Evolutionary conservation across 2,888 invertebrate species (phyloP).

Genomic region (Luperina nickerlii): DNA sequence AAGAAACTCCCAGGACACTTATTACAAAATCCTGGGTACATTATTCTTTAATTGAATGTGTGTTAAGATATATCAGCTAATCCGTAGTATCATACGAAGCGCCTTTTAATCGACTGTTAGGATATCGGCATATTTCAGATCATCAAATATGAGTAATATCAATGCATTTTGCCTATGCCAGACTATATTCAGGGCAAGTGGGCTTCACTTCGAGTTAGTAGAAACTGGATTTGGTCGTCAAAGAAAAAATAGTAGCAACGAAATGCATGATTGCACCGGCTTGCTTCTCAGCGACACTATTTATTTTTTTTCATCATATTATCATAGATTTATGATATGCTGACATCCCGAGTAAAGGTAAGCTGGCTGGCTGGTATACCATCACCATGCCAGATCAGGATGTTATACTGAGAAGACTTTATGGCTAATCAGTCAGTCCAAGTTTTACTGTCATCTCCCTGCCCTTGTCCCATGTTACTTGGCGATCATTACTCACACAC

Average conservation of each 20-base stretch:
- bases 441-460: not conserved
- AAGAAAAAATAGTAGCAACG: not conserved
- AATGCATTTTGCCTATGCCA: not conserved
- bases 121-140: not conserved
- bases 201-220: not conserved
- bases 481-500: not conserved
- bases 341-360: too few relatives aligned
- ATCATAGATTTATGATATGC: too few relatives aligned
- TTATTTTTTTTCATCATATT: too few relatives aligned
- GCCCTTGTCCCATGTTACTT: not conserved
- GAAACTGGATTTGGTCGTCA: not conserved
- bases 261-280: not conserved
- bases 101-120: constrained; percentile 4
- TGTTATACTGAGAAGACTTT: not conserved
- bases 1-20: too few relatives aligned
- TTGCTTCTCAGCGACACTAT: not conserved
- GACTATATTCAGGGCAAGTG: not conserved
- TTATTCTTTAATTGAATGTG: not conserved
- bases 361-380: too few relatives aligned
- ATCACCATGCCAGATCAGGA: not conserved
- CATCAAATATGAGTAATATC: not conserved
- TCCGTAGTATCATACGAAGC: not conserved
- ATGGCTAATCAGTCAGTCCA: not conserved
- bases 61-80: constrained; percentile 4
- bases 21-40: not conserved